These are phyloP conservation scores for Clinocottus analis DNA, from an alignment of 2,113 vertebrate species.

Conservation along the genomic window DNA sequence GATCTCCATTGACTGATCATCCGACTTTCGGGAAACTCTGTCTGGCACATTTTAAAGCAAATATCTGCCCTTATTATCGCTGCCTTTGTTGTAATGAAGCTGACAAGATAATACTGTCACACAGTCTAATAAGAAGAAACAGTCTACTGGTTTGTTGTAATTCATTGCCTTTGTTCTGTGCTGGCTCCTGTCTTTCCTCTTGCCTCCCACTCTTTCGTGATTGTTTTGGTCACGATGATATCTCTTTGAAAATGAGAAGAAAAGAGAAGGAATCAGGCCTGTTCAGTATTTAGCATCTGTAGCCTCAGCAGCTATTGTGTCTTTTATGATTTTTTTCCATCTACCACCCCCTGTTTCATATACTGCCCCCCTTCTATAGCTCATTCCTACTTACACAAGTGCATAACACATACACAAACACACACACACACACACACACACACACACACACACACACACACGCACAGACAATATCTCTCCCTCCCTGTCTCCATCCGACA, in stretches of 20 bases:
- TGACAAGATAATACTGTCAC: conserved; percentile 73
- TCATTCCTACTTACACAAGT: conserved; percentile 43
- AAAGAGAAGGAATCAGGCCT: conserved; percentile 65
- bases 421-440: conserved; percentile 27
- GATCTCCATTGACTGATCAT: conserved; percentile 61
- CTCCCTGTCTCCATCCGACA: no score
- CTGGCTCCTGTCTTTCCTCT: conserved; percentile 45
- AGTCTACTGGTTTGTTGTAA: conserved; percentile 64
- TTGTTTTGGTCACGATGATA: conserved; percentile 76
- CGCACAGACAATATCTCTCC: conserved; percentile 38
- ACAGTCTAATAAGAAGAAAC: conserved; percentile 73
- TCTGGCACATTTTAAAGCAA: conserved; percentile 64
- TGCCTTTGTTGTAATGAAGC: conserved; percentile 70
- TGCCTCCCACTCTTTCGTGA: conserved; percentile 63
- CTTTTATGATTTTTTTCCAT: conserved; percentile 68
- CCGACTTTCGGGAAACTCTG: conserved; percentile 49
- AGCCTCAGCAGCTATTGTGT: conserved; percentile 70
- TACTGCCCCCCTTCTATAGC: conserved; percentile 51
- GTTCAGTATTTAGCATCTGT: conserved; percentile 76
- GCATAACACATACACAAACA: conserved; percentile 12
- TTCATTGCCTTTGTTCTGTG: conserved; percentile 65
- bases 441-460: conserved; percentile 26
- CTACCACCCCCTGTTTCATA: conserved; percentile 41
- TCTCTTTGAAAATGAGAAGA: conserved; percentile 76
- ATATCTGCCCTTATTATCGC: conserved; percentile 65